Base-by-base conservation (phyloP, 2,888 invertebrate genomes). In the Drosophila algonquin region DNA sequence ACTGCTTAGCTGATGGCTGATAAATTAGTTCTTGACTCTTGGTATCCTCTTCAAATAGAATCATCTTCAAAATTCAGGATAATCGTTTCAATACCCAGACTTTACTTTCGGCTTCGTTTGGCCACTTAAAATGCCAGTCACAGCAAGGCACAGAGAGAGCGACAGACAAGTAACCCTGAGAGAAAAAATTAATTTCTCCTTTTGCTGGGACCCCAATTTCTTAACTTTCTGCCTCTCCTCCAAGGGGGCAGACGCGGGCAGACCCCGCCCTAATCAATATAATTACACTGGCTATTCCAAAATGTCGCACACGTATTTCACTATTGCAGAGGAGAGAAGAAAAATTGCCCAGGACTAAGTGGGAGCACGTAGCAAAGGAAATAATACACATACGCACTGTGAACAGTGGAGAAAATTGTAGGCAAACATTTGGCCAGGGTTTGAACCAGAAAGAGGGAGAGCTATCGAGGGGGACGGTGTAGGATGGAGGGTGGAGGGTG, bases 361-460 rank as follows among this genome's bases (percentile, higher is more conserved):
- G 70, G 62, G 58, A 55, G 79, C 84, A 85, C 86, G 86, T 82
- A 85, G 63, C 72, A 64, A 61, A 57, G 76, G 77, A 87, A 84
- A 87, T 84, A 87, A 82, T 77, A 82, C 86, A 86, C 83, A 85
- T 86, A 85, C 88, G 88, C 85, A 88, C 73, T 75, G 76, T 78
- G 73, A 12, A 61, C 63, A 59, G 61, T 54, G 50, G 56, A 52
- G 47, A 64, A 71, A 80, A 80, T 80, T 69, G 71, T 76, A 72
- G 73, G 72, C 82, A 84, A 87, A 87, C 87, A 87, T 63, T 76
- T 76, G 48, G 73, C 48, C 21, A 69, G 48, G 27, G 47, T 32
- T 18, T 21, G n/a, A 53, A 27, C 8, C 10, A 9, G 5, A 24
- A n/a, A 16, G 40, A n/a, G 32, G 18, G 18, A 44, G 18, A 32